Percentiles rank a stretch among this genome's conserved stretches.
Conservation (phyloP, 2,888 invertebrate species). For the Strigamia maritima region DNA sequence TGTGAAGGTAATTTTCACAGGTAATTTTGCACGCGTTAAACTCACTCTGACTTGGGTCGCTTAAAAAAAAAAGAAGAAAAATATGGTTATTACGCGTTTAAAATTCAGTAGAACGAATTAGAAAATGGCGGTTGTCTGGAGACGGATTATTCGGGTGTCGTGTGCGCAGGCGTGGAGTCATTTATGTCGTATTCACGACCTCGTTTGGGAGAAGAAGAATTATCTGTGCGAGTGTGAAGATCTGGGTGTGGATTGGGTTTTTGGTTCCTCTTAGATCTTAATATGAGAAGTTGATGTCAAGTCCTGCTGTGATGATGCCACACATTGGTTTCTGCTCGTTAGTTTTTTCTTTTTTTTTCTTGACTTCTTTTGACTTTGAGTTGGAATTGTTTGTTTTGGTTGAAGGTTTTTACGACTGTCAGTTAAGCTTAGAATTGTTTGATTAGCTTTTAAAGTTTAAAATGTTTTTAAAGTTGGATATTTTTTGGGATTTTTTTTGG, state of each 20-base stretch:
- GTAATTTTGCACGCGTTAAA: conserved; percentile 11
- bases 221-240: background rate
- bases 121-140: conserved; percentile 4
- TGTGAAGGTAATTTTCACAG: conserved; percentile 21
- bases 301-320: conserved; percentile 13
- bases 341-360: background rate
- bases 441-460: background rate
- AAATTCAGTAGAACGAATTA: conserved; percentile 13
- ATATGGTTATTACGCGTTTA: conserved; percentile 2
- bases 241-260: background rate
- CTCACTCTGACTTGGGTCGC: background rate
- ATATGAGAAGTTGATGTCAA: background rate
- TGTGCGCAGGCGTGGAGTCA: background rate
- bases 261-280: background rate
- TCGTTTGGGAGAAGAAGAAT: background rate
- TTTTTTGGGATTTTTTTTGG: background rate
- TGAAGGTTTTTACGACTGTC: background rate
- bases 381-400: background rate
- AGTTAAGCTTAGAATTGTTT: background rate
- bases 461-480: no score
- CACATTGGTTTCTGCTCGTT: background rate
- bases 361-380: background rate
- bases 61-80: background rate
- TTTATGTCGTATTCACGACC: background rate
- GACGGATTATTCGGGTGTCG: background rate